Evolutionary conservation across 2,797 vertebrate genomes (phyloP).

Genomic region (Crocodylus rhombifer): DNA sequence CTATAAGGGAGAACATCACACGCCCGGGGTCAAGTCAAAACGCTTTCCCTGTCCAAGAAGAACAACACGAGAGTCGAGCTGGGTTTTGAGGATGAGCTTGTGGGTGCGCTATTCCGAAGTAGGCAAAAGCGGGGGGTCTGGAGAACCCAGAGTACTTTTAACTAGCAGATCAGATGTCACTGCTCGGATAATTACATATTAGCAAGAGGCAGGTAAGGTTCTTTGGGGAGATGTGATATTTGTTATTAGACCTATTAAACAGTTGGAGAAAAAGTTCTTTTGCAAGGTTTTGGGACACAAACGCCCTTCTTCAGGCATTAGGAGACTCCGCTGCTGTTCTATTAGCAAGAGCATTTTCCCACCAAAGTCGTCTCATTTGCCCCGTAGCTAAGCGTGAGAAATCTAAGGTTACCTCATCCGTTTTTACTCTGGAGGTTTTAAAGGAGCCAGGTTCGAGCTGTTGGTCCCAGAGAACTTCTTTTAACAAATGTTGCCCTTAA

Average conservation of each 20-base stretch:
- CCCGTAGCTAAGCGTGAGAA: not conserved
- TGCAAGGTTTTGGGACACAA: too few relatives aligned
- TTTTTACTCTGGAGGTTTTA: not conserved
- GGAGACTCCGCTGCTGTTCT: not conserved
- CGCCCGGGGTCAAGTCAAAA: slow-evolving; percentile 25
- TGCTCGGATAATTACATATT: not conserved
- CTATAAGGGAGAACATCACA: not conserved
- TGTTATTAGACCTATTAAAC: too few relatives aligned
- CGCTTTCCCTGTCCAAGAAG: not conserved
- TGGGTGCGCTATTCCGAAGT: not conserved
- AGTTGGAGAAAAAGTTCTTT: too few relatives aligned
- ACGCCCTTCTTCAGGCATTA: not conserved
- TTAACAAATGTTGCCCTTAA: slow-evolving; percentile 21
- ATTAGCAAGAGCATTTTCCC: too few relatives aligned
- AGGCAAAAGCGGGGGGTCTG: not conserved
- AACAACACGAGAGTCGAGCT: not conserved
- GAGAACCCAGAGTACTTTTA: not conserved
- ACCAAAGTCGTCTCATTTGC: too few relatives aligned
- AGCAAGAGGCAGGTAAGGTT: too few relatives aligned
- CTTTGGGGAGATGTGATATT: too few relatives aligned
- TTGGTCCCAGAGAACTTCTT: not conserved
- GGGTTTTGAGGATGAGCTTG: not conserved
- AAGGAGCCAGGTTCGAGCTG: not conserved
- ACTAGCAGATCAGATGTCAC: not conserved
- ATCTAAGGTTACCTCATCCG: rapidly evolving